phyloP scores from a whole-genome alignment of 2,113 vertebrate genomes.

The Dipodomys merriami region DNA sequence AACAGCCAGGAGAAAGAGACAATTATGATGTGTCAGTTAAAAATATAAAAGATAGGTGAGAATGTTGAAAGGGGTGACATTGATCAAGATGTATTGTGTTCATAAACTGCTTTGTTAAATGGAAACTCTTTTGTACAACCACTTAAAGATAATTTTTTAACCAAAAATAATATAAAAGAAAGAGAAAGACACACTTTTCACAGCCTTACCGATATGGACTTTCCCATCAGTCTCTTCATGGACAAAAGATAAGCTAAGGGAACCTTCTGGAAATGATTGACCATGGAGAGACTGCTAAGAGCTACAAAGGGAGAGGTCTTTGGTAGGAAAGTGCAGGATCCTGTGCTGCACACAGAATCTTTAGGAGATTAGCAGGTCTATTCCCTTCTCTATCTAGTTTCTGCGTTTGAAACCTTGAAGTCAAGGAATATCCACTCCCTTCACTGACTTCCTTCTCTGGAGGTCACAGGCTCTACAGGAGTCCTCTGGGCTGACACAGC shows the following conservation, averaged over 20 bases:
- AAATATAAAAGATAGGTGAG: neutral
- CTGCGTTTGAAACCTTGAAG: neutral
- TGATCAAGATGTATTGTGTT: no score
- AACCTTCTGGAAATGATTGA: slow-evolving; percentile 10
- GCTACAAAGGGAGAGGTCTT: neutral
- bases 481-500: neutral
- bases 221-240: neutral
- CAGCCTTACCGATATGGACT: neutral
- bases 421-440: neutral
- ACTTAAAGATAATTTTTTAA: no score
- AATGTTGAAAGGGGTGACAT: no score
- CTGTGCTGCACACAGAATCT: neutral
- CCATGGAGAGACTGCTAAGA: neutral
- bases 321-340: neutral
- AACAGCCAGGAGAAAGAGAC: neutral
- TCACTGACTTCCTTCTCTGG: neutral
- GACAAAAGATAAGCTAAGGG: neutral
- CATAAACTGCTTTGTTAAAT: no score
- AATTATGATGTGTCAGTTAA: neutral
- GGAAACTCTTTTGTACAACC: no score
- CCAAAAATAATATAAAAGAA: no score
- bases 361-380: no score
- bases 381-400: neutral
- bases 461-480: neutral
- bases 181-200: neutral